phyloP scores from a whole-genome alignment of 2,888 invertebrate genomes.

The Steinernema scapterisci region DNA sequence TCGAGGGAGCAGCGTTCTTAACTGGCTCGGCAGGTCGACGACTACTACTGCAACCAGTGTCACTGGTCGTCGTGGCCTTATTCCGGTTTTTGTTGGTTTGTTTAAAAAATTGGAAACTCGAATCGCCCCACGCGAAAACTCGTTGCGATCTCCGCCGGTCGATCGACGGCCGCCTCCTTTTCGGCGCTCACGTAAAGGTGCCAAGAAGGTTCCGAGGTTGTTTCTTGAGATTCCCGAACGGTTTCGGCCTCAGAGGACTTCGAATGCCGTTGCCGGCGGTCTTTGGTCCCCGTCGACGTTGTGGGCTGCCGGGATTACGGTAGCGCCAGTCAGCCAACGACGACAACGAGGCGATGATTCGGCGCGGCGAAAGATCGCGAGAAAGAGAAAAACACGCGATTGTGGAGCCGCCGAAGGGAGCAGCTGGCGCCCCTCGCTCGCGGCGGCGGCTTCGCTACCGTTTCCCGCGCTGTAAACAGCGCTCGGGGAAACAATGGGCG shows the following conservation, averaged over 20 bases:
- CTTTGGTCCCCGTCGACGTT: neutral
- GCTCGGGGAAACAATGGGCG: slow-evolving; percentile 17
- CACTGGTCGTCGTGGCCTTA: slow-evolving; percentile 7
- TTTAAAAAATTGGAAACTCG: slow-evolving; percentile 32
- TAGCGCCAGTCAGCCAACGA: neutral
- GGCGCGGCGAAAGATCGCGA: slow-evolving; percentile 17
- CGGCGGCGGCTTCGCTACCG: slow-evolving; percentile 19
- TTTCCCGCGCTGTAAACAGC: slow-evolving; percentile 31
- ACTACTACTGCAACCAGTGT: neutral
- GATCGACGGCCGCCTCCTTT: neutral
- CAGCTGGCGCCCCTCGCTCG: slow-evolving; percentile 17
- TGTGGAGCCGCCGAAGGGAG: neutral
- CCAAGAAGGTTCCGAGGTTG: neutral
- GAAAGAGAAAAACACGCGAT: slow-evolving; percentile 20
- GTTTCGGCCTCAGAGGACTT: neutral
- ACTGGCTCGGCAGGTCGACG: slow-evolving; percentile 1
- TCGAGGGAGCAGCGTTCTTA: neutral
- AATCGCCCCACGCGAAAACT: slow-evolving; percentile 28
- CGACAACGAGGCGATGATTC: slow-evolving; percentile 8
- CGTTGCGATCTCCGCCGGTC: slow-evolving; percentile 13
- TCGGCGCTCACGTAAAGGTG: neutral
- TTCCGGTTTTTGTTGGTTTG: slow-evolving; percentile 30
- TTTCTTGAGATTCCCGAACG: too few species aligned
- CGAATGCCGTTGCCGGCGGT: neutral
- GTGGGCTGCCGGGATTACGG: slow-evolving; percentile 14